Conservation (phyloP, 30 jellyfish, hydroid and myxozoan genomes). For the Mastigias papua region DNA sequence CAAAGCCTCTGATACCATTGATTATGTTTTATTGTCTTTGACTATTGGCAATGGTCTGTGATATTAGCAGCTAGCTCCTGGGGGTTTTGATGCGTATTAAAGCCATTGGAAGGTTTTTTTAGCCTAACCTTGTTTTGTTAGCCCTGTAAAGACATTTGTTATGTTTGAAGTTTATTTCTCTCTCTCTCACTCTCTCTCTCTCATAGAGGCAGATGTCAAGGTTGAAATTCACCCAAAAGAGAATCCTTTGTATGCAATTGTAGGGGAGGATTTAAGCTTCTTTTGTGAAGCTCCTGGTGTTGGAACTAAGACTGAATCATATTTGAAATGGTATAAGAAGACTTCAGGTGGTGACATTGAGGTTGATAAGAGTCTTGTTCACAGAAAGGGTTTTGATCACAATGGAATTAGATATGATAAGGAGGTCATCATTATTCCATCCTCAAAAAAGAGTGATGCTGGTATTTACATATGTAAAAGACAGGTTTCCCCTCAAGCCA, state of each 20-base stretch:
- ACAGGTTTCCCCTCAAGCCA: background rate
- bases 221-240: background rate
- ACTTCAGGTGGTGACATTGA: slow-evolving; percentile 19
- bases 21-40: too few relatives aligned
- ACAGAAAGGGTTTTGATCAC: background rate
- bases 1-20: too few relatives aligned
- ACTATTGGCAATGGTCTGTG: too few relatives aligned
- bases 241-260: slow-evolving; percentile 9
- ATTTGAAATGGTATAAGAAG: slow-evolving; percentile 50
- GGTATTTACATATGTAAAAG: slow-evolving; percentile 53
- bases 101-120: too few relatives aligned
- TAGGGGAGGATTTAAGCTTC: slow-evolving; percentile 25
- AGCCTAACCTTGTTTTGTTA: too few relatives aligned
- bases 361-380: slow-evolving; percentile 7
- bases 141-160: too few relatives aligned
- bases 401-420: slow-evolving; percentile 15
- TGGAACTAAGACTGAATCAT: slow-evolving; percentile 31
- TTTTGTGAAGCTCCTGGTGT: slow-evolving; percentile 38
- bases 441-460: slow-evolving; percentile 31
- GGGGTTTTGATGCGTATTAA: too few relatives aligned
- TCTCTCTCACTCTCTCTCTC: too few relatives aligned
- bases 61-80: too few relatives aligned
- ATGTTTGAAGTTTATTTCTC: too few relatives aligned
- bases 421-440: background rate
- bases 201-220: too few relatives aligned